These are phyloP conservation scores for Troides aeacus DNA, from an alignment of 2,888 invertebrate species.

Conservation along the genomic window DNA sequence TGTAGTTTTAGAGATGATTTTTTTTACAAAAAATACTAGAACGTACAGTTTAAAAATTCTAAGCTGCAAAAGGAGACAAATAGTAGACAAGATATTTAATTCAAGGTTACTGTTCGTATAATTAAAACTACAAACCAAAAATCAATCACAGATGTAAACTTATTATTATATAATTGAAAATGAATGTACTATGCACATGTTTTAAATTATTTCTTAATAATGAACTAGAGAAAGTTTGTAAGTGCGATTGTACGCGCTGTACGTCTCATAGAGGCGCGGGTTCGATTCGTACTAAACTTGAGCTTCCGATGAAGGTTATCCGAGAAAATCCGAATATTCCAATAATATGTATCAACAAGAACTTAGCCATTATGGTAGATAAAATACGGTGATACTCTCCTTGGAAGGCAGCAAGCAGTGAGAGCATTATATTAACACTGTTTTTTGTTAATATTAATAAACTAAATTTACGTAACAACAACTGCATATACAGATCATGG, in stretches of 20 bases:
- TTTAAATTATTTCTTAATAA: not conserved
- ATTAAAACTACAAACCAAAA: conserved; percentile 35
- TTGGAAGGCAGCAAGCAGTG: no score
- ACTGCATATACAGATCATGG: not conserved
- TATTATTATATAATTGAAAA: conserved; percentile 16
- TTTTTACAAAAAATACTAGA: conserved; percentile 9
- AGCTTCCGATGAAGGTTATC: no score
- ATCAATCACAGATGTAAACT: conserved; percentile 36
- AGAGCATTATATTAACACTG: not conserved
- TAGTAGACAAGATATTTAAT: conserved; percentile 26
- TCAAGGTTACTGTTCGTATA: not conserved
- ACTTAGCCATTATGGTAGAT: no score
- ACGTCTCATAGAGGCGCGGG: no score
- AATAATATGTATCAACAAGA: no score
- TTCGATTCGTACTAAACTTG: no score
- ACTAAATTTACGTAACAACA: conserved; percentile 1
- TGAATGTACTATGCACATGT: conserved; percentile 9
- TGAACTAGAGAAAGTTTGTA: not conserved
- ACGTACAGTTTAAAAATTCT: conserved; percentile 17
- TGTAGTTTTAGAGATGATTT: conserved; percentile 19
- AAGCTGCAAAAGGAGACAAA: conserved; percentile 6
- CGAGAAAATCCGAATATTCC: no score
- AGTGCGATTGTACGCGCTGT: no score
- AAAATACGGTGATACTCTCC: no score
- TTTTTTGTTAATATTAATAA: not conserved